These are phyloP conservation scores for Synergus japonicus DNA, from an alignment of 2,888 invertebrate species.

Conservation along the genomic window DNA sequence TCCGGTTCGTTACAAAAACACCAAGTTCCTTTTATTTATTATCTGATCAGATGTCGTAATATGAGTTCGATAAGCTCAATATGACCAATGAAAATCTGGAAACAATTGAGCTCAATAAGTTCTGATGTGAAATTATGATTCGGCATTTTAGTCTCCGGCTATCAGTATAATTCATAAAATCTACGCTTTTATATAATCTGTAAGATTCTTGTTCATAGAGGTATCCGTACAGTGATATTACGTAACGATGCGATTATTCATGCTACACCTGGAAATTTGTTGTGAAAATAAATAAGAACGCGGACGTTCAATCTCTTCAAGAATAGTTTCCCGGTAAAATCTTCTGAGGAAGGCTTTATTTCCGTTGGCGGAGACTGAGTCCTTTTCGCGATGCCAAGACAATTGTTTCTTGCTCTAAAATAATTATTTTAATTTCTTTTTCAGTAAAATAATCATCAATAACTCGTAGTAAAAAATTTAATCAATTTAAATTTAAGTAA, in stretches of 20 bases:
- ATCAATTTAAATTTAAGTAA: neutral
- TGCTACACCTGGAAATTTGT: slow-evolving; percentile 16
- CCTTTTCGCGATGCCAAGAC: neutral
- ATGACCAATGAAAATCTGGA: slow-evolving; percentile 3
- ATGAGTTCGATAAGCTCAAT: neutral
- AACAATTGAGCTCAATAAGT: neutral
- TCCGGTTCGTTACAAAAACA: neutral
- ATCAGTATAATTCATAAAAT: slow-evolving; percentile 12
- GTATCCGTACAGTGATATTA: neutral
- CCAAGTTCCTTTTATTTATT: neutral
- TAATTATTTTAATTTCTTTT: neutral
- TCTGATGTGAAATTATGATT: slow-evolving; percentile 12
- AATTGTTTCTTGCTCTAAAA: neutral
- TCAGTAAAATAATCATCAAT: no score
- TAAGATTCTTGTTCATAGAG: slow-evolving; percentile 8
- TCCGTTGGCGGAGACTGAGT: neutral
- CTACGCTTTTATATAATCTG: slow-evolving; percentile 15
- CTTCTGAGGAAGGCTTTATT: slow-evolving; percentile 13
- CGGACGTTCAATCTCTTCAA: slow-evolving; percentile 20
- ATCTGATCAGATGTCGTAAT: slow-evolving; percentile 5
- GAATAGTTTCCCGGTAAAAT: slow-evolving; percentile 20
- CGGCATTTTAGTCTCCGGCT: neutral
- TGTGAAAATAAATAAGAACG: slow-evolving; percentile 35
- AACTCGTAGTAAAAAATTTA: neutral
- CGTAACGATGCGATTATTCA: slow-evolving; percentile 11